These are phyloP conservation scores for Pollenia griseotomentosa DNA, from an alignment of 2,888 invertebrate species.

Conservation along the genomic window DNA sequence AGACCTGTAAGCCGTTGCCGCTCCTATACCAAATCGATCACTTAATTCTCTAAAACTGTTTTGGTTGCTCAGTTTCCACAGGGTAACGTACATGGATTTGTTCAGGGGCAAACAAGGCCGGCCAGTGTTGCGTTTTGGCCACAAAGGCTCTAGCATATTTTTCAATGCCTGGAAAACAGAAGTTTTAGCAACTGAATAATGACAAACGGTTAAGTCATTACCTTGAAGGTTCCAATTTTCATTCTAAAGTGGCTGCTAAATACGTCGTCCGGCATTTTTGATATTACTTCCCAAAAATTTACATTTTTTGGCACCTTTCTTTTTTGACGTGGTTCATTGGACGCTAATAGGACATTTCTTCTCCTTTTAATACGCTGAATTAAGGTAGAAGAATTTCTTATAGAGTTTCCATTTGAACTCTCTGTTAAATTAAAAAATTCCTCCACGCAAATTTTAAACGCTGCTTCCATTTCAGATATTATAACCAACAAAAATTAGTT, in stretches of 20 bases:
- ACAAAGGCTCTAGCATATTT: conserved; percentile 17
- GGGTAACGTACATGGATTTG: conserved; percentile 23
- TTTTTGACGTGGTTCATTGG: neutral
- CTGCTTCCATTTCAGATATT: neutral
- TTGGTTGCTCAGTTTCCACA: conserved; percentile 28
- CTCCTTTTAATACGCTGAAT: too few relatives aligned
- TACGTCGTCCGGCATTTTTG: conserved; percentile 3
- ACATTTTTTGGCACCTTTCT: conserved; percentile 2
- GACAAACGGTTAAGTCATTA: neutral
- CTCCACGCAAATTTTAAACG: neutral
- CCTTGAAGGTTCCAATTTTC: conserved; percentile 6
- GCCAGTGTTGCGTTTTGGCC: neutral
- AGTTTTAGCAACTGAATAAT: neutral
- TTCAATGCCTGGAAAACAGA: neutral
- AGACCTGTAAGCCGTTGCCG: neutral
- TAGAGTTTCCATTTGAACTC: neutral
- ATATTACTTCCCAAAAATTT: conserved; percentile 3
- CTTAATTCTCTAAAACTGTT: conserved; percentile 21
- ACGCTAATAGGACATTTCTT: neutral
- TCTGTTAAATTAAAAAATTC: conserved; percentile 3
- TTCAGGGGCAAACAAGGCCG: neutral
- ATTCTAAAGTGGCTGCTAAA: neutral
- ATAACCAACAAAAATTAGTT: neutral
- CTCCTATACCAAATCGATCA: conserved; percentile 26
- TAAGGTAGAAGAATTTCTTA: neutral